These are phyloP conservation scores for Hybognathus amarus DNA, from an alignment of 2,797 vertebrate genomes.

Conservation along the genomic window DNA sequence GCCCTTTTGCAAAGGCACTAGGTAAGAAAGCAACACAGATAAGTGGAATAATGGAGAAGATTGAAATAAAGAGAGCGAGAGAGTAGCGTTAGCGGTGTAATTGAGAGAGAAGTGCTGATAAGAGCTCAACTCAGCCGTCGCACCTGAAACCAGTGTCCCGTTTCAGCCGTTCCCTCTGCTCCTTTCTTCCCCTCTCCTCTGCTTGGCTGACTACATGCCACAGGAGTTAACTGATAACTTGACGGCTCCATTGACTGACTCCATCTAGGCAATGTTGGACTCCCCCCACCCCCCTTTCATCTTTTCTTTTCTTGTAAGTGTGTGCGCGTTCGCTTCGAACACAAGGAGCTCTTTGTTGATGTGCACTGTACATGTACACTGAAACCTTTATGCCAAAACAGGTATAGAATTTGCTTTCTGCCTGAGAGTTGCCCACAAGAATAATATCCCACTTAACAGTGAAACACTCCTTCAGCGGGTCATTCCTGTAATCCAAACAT, in stretches of 20 bases:
- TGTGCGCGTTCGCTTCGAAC: slow-evolving; percentile 43
- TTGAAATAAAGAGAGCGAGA: slow-evolving; percentile 47
- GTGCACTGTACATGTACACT: slow-evolving; percentile 27
- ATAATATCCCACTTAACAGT: slow-evolving; percentile 43
- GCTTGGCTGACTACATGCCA: slow-evolving; percentile 59
- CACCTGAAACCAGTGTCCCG: slow-evolving; percentile 48
- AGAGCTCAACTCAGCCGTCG: slow-evolving; percentile 57
- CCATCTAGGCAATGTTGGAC: slow-evolving; percentile 48
- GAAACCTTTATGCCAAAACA: slow-evolving; percentile 45
- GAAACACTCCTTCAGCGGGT: slow-evolving; percentile 37
- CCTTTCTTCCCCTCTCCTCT: slow-evolving; percentile 38
- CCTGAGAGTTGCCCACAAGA: slow-evolving; percentile 34
- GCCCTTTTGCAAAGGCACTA: slow-evolving; percentile 47
- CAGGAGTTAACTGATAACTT: slow-evolving; percentile 71
- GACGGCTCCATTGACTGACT: slow-evolving; percentile 70
- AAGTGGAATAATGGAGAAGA: slow-evolving; percentile 40
- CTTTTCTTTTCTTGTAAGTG: slow-evolving; percentile 38
- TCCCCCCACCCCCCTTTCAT: slow-evolving; percentile 5
- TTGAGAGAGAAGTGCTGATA: slow-evolving; percentile 64
- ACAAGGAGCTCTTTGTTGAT: slow-evolving; percentile 40
- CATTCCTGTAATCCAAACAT: slow-evolving; percentile 38
- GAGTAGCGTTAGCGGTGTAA: slow-evolving; percentile 62
- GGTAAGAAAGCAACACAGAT: slow-evolving; percentile 45
- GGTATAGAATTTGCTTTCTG: slow-evolving; percentile 40
- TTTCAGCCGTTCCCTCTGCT: slow-evolving; percentile 27